Evolutionary conservation across 92 coral and sea anemone species (phyloP).

Genomic region (Epizoanthus ramosus): DNA sequence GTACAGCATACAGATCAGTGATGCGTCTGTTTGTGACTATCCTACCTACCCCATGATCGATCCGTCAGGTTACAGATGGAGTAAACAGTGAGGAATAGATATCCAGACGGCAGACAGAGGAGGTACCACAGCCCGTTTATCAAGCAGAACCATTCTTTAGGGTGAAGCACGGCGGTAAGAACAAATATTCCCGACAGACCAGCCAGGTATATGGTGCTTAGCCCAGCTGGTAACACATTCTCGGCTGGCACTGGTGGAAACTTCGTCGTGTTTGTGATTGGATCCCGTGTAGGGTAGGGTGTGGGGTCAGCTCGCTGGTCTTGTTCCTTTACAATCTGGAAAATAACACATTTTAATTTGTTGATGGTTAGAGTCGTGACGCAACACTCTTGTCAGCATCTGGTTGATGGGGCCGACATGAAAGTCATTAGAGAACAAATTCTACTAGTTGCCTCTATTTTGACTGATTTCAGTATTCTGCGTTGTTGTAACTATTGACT

Average conservation of each 20-base stretch:
- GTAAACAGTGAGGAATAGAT: slow-evolving; percentile 53
- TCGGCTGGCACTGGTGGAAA: slow-evolving; percentile 24
- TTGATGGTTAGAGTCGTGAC: too few species aligned
- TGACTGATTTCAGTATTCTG: too few species aligned
- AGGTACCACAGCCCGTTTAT: slow-evolving; percentile 62
- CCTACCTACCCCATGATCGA: slow-evolving; percentile 66
- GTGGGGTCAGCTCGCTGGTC: background rate
- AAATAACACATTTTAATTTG: too few species aligned
- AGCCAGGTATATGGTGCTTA: slow-evolving; percentile 52
- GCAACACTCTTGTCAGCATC: too few species aligned
- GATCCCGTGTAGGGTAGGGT: slow-evolving; percentile 17
- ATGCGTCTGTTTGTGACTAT: too few species aligned
- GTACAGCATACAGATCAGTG: too few species aligned
- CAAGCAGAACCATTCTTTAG: slow-evolving; percentile 50
- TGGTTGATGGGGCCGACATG: too few species aligned
- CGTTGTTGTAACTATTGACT: too few species aligned
- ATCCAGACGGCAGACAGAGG: slow-evolving; percentile 59
- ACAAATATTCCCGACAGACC: slow-evolving; percentile 51
- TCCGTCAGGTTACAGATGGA: slow-evolving; percentile 67
- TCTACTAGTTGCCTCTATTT: too few species aligned
- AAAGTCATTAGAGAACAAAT: too few species aligned
- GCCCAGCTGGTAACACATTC: slow-evolving; percentile 43
- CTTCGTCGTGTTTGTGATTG: slow-evolving; percentile 27
- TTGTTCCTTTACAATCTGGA: too few species aligned
- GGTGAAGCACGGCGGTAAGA: slow-evolving; percentile 52